Conservation (phyloP, 2,797 vertebrate species). For the Mus minutoides region DNA sequence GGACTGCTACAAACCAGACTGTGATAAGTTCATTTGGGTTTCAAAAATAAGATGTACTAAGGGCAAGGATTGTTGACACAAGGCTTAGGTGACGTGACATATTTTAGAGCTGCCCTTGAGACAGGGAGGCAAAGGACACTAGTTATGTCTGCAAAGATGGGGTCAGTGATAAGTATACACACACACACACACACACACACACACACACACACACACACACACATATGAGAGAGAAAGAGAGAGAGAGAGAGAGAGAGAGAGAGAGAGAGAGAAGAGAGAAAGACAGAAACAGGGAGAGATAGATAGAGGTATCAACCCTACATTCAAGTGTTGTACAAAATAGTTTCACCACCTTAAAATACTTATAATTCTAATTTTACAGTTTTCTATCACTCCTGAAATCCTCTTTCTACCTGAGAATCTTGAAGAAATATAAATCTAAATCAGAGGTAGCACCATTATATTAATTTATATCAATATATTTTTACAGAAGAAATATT, state of each 20-base stretch:
- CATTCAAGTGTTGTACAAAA: neutral
- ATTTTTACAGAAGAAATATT: neutral
- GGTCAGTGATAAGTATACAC: neutral
- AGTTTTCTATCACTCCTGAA: neutral
- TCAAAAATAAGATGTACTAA: neutral
- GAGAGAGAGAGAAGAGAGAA: neutral
- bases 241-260: neutral
- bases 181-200: neutral
- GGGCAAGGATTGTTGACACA: neutral
- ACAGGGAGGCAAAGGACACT: neutral
- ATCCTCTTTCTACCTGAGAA: neutral
- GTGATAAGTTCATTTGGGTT: neutral
- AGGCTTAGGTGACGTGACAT: neutral
- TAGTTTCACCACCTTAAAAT: neutral
- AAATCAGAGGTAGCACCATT: neutral
- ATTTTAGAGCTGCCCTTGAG: neutral
- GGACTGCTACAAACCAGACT: neutral
- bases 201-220: neutral
- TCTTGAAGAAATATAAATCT: neutral
- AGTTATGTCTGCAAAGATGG: too few relatives aligned
- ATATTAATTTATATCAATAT: neutral
- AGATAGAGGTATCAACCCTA: neutral
- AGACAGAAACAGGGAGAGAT: neutral
- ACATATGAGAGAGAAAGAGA: too few relatives aligned
- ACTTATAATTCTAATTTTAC: neutral